Evolutionary conservation across 2,113 vertebrate species (phyloP), one percentile per base, ranked within the genome.

Genomic region (Henicopernis longicauda): DNA sequence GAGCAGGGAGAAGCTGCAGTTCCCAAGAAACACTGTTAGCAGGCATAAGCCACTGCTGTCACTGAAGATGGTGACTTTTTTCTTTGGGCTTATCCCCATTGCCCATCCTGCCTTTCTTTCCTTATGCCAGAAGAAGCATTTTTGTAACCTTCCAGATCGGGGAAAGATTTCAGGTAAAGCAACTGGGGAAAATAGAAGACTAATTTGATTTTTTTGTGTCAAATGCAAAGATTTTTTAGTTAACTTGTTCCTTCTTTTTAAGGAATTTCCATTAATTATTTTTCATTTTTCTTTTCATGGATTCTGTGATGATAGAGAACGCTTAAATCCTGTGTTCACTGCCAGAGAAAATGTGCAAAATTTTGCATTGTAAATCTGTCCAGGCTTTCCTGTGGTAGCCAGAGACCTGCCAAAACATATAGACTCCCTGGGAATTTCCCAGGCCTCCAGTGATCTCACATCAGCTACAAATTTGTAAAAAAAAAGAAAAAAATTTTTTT

Each of bases 11-110:
- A 89, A 82, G 70, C 93, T 89, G 78, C 66, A 87, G 89, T 90
- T 95, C 89, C 63, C 81, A 42, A 79, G 85, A 79, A 94, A 82
- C 89, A 71, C 70, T 91, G 86, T 83, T 79, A 94, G 91, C 87
- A 97, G 81, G 73, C 17, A 0, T n/a, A 76, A 96, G 70, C 50
- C 40, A 14, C 77, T 95, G 83, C 77, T 96, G 77, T 84, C 89
- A 86, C 69, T 26, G 78, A 90, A 79, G 69, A 84, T 40, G 65
- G 69, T 81, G 86, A 73, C 91, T 96, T 90, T 89, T 71, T 88
- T 83, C 91, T 82, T 77, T 74, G 77, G 45, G 59, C 22, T 89
- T 42, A 40, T 69, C 59, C 67, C n/a, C 80, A 34, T 91, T 95
- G 89, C 91, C 34, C 1, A 7, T 52, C 45, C 47, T 67, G 61